Base-by-base conservation (phyloP, 2,113 vertebrate genomes). In the Silurus glanis region DNA sequence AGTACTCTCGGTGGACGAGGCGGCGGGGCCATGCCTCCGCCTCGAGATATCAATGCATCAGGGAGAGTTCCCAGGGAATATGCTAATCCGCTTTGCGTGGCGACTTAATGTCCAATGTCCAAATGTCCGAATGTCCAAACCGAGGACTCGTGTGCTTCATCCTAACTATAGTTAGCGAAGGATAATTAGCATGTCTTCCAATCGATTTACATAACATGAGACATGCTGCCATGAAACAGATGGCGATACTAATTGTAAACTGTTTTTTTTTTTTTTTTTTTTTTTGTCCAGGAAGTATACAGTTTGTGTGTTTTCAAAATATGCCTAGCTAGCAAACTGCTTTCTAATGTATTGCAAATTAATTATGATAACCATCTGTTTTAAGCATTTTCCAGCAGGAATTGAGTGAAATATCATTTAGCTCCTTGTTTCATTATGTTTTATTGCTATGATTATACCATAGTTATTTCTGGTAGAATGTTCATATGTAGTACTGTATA, bases 31-130 rank as follows among this genome's bases (percentile, higher is more conserved):
- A 72, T 72, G 81, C 69, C 56, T 82, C 81, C 67, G 51, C 82
- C 19, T 13, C 47, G 75, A 82, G 75, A 86, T 81, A 59, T 81
- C 79, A 85, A 74, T 83, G 62, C 74, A 87, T 53, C 55, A 66
- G 75, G 62, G 80, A 80, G 80, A 45, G 56, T 47, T 88, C 59
- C 25, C 25, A 4, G 80, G 69, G 62, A 88, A 83, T 71, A 80
- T 25, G 55, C 61, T 86, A 74, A 83, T 76, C 28, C 28, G 59
- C 67, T 75, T 85, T 67, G 37, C 2, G 37, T 37, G 37, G 37
- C 2, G 37, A 37, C 37, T 37, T 2, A 37, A 37, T 3, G 37
- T 37, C 37, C 37, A 37, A 37, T 37, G 37, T 37, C 28, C 28
- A 37, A 37, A 37, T 37, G 28, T 37, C 37, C 37, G 37, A 37